Base-by-base conservation (phyloP, 2,797 vertebrate species). In the Silurus aristotelis region DNA sequence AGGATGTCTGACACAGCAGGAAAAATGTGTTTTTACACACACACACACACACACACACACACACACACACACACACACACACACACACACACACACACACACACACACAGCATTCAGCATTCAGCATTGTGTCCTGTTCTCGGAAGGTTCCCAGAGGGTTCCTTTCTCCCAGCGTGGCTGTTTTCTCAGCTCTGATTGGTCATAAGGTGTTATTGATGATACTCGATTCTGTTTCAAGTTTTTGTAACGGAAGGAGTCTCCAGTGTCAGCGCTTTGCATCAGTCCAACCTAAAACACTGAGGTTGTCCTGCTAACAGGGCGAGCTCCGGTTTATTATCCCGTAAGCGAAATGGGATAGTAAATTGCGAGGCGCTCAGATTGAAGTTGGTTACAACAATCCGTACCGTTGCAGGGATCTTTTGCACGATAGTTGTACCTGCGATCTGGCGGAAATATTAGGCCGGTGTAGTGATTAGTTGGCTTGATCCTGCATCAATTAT, bases 1-100 rank as follows among this genome's bases (percentile, higher is more conserved):
- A 52, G 25, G 27, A 82, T 82, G 63, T 82, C 72, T 82, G 63
- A 67, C 80, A 82, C 85, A 86, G 73, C 80, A 83, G 72, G 64
- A 82, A 78, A 85, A 70, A 20, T 67, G 22, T 86, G 72, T 82
- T 86, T 38, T 31, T 31, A 85, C 63, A 84, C 19, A 25, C 73
- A 75, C 79, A 48, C 9, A 15, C 56, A 46, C 56, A 60, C 67
- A 81, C 68, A 85, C 19, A 25, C 77, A 72, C 78, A 70, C 27
- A 58, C 80, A 68, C 67, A 58, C 52, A 71, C 56, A 73, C 66
- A 13, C 46, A 56, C 58, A 79, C 48, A 27, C 20, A 43, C n/a
- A 55, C n/a, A 75, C 70, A 75, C 5, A 27, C 48, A 78, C 38
- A 27, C 48, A 77, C 31, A 58, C 58, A 73, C 31, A 80, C 31